Evolutionary conservation across 2,113 vertebrate species (phyloP).

Genomic region (Indicator maculatus): DNA sequence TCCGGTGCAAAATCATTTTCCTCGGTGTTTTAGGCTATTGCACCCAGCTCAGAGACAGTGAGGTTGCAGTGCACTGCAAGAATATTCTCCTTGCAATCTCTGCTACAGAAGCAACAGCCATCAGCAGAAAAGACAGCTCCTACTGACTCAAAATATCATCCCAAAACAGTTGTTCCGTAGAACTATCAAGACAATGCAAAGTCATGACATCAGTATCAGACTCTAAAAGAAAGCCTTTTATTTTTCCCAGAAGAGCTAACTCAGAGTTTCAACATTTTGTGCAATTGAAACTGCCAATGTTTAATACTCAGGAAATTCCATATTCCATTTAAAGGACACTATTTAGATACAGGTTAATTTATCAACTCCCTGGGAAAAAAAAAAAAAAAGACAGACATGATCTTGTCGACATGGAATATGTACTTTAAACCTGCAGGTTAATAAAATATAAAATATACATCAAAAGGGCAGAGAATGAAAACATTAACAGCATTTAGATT

Average conservation of each 20-base stretch:
- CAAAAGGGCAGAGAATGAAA: neutral
- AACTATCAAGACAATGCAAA: neutral
- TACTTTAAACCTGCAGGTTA: neutral
- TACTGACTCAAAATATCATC: neutral
- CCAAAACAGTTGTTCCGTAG: neutral
- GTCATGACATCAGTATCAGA: neutral
- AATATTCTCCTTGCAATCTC: neutral
- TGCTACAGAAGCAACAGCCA: neutral
- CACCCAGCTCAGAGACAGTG: neutral
- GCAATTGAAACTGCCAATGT: neutral
- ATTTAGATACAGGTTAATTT: neutral
- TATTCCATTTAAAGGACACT: neutral
- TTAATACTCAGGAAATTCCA: neutral
- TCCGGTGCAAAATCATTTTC: neutral
- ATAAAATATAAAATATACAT: neutral
- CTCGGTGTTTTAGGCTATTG: neutral
- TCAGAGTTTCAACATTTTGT: neutral
- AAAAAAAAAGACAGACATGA: neutral
- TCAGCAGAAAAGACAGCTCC: neutral
- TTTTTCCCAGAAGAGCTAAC: neutral
- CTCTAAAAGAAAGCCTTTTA: neutral
- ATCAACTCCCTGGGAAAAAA: fast-evolving
- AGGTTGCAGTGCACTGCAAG: neutral
- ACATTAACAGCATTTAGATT: neutral
- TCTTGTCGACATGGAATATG: neutral